These are phyloP conservation scores for Drepana arcuata DNA, from an alignment of 1,140 invertebrate species.

Conservation along the genomic window DNA sequence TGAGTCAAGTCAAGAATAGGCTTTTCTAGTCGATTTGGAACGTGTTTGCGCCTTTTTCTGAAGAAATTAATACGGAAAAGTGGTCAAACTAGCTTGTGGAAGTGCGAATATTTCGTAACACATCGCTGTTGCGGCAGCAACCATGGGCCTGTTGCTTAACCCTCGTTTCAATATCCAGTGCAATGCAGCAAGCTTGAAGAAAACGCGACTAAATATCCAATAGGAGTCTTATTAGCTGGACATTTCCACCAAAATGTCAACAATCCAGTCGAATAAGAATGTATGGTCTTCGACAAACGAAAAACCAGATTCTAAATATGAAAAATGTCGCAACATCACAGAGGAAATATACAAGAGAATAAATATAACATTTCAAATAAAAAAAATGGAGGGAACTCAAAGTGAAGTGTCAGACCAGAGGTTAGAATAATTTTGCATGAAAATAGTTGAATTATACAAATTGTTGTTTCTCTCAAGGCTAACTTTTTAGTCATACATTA, in stretches of 20 bases:
- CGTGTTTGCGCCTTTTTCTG: not conserved
- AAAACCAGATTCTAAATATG: constrained; percentile 39
- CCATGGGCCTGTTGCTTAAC: constrained; percentile 14
- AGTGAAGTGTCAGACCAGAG: constrained; percentile 51
- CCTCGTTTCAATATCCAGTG: not conserved
- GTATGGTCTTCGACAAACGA: constrained; percentile 34
- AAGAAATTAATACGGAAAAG: constrained; percentile 1
- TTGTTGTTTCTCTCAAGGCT: not conserved
- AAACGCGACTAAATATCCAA: constrained; percentile 22
- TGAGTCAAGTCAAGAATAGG: not conserved
- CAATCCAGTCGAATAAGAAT: constrained; percentile 26
- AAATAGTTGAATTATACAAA: no score
- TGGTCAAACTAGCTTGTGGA: constrained; percentile 4
- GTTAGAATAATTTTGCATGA: no score
- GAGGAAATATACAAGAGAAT: constrained; percentile 65
- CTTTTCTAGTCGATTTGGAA: not conserved
- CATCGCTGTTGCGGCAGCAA: constrained; percentile 10
- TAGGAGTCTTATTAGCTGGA: constrained; percentile 27
- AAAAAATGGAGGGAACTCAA: constrained; percentile 41
- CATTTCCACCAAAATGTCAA: constrained; percentile 41
- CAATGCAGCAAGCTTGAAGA: constrained; percentile 5
- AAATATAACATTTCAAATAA: constrained; percentile 63
- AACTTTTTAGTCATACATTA: no score
- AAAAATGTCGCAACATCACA: constrained; percentile 61
- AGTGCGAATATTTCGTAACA: constrained; percentile 13